A percentile compares a stretch with the other conserved stretches of the same genome.
Conservation (phyloP, 1,140 invertebrate species). For the Chlorops oryzae region DNA sequence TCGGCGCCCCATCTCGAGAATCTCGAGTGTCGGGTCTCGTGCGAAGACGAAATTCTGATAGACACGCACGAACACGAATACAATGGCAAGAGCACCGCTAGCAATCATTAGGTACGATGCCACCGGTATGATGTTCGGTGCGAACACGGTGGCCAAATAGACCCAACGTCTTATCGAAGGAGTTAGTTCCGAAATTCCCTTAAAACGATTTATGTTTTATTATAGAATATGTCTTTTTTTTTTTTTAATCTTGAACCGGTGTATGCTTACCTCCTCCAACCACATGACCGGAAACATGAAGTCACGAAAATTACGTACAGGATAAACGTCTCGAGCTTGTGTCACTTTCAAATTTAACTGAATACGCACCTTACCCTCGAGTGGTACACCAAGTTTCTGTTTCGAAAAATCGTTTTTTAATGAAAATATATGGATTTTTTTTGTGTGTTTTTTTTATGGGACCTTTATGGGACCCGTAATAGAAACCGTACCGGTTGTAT, state of each 20-base stretch:
- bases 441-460: background rate
- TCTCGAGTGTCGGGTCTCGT: constrained; percentile 59
- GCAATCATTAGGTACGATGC: constrained; percentile 66
- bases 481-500: constrained; percentile 72
- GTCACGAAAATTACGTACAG: constrained; percentile 68
- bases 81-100: constrained; percentile 58
- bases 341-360: constrained; percentile 78
- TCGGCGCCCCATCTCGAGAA: constrained; percentile 66
- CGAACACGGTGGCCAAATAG: constrained; percentile 69
- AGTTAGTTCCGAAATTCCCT: constrained; percentile 75
- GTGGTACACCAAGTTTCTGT: constrained; percentile 77
- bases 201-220: constrained; percentile 13
- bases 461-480: background rate
- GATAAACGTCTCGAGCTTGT: constrained; percentile 61
- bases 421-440: too few relatives aligned
- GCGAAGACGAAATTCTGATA: constrained; percentile 71
- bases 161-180: constrained; percentile 69
- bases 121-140: constrained; percentile 60
- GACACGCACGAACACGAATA: constrained; percentile 60
- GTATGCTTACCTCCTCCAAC: constrained; percentile 67
- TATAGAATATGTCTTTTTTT: background rate
- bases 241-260: too few relatives aligned
- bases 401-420: too few relatives aligned
- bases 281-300: constrained; percentile 83
- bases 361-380: constrained; percentile 73